Evolutionary conservation across 1,140 invertebrate species (phyloP), one percentile per base, ranked within the genome.

Genomic region (Drosophila sechellia): DNA sequence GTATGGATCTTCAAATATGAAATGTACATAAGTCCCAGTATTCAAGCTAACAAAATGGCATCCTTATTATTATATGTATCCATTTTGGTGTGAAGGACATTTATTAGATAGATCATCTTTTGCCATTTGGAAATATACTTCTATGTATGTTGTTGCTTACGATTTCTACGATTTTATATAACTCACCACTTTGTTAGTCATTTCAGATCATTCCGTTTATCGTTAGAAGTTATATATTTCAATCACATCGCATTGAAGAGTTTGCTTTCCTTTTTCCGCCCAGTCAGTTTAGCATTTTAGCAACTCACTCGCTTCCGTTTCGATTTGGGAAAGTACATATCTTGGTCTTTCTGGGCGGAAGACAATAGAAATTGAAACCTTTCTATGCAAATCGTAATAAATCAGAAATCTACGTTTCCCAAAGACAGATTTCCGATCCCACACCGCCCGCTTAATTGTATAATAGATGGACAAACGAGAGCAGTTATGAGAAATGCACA

Each of bases 241-340:
- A 8, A 31, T 31, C 27, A 31, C 27, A 31, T 6, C 6, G 27
- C 1, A 8, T 31, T 31, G 27, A 31, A 8, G 10, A 31, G 48
- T 37, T 40, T 8, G 50, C 66, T 45, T 45, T 56, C 15, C 39
- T 43, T 56, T 57, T 45, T 34, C 40, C 55, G 46, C 12, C 40
- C 40, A 13, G 34, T 46, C 17, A 22, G 55, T 10, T 48, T 40
- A 8, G 25, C 25, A 15, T 49, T 27, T 70, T 70, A 64, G 50
- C 66, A 70, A 70, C 35, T 70, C 66, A 70, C 57, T 69, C 61
- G 39, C 59, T 66, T 66, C 63, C 63, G 34, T 20, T 66, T 64
- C 35, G 43, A 64, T 40, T 31, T 52, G 35, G 27, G 64, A 66
- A 66, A 66, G 64, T 66, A 66, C 60, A 35, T 64, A 55, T 27